Conservation (phyloP, 2,113 vertebrate species). For the Tachycineta bicolor region DNA sequence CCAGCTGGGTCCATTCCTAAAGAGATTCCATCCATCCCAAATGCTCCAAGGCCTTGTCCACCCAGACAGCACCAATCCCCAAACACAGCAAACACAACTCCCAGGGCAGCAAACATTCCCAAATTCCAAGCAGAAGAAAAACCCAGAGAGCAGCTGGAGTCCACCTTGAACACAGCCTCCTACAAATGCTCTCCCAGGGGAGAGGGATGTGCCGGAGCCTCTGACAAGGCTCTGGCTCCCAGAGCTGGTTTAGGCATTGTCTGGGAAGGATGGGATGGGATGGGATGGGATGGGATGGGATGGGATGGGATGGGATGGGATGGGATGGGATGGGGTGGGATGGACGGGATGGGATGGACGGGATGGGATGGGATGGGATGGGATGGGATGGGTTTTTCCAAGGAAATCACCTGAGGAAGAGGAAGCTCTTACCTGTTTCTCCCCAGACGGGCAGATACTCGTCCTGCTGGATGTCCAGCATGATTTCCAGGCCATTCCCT, state of each 20-base stretch:
- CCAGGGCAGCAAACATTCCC: neutral
- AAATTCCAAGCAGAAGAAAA: neutral
- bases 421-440: conserved; percentile 78
- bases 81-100: neutral
- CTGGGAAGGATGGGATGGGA: neutral
- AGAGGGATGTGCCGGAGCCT: neutral
- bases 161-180: accelerated
- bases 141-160: neutral
- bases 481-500: conserved; percentile 97
- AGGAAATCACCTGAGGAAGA: neutral
- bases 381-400: neutral
- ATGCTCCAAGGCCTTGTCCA: neutral
- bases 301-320: no score
- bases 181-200: neutral
- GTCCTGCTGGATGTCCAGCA: conserved; percentile 99
- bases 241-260: neutral
- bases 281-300: neutral
- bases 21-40: neutral
- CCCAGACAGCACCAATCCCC: neutral
- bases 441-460: conserved; percentile 86
- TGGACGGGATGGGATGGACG: neutral
- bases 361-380: neutral
- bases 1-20: accelerated
- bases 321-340: neutral
- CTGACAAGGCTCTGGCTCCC: neutral